Evolutionary conservation across 2,797 vertebrate genomes (phyloP).

Genomic region (Pygocentrus nattereri): DNA sequence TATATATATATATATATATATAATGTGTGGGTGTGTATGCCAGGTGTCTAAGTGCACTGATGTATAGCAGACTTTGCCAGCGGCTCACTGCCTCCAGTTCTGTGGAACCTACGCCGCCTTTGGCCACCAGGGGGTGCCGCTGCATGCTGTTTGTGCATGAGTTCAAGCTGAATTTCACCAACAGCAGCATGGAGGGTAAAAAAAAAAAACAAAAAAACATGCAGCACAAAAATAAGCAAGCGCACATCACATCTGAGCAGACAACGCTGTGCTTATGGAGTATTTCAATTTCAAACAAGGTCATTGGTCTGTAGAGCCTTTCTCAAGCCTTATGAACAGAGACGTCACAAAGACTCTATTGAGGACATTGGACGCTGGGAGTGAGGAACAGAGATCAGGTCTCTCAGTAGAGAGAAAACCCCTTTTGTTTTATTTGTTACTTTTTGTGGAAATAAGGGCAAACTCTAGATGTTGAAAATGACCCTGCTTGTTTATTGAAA

Average conservation of each 20-base stretch:
- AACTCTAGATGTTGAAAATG: neutral
- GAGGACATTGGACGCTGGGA: neutral
- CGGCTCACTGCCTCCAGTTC: slow-evolving; percentile 45
- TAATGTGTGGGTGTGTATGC: neutral
- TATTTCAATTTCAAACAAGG: slow-evolving; percentile 1
- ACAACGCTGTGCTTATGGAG: neutral
- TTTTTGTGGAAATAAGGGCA: neutral
- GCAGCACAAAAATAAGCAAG: neutral
- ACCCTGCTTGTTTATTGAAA: slow-evolving; percentile 39
- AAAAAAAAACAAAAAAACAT: neutral
- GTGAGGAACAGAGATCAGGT: neutral
- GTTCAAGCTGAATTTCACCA: slow-evolving; percentile 4
- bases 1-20: slow-evolving; percentile 8
- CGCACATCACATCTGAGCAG: neutral
- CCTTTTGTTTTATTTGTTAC: neutral
- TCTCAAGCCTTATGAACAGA: neutral
- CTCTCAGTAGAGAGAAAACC: neutral
- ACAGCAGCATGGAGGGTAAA: neutral
- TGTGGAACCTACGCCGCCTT: slow-evolving; percentile 5
- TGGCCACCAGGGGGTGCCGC: slow-evolving; percentile 32
- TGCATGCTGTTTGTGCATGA: slow-evolving; percentile 18
- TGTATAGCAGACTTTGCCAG: slow-evolving; percentile 9
- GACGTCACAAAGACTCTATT: slow-evolving; percentile 9
- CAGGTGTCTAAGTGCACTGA: slow-evolving; percentile 55
- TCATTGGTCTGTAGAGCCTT: slow-evolving; percentile 12